Evolutionary conservation across 2,113 vertebrate species (phyloP), one percentile per base, ranked within the genome.

Genomic region (Dipodomys merriami): DNA sequence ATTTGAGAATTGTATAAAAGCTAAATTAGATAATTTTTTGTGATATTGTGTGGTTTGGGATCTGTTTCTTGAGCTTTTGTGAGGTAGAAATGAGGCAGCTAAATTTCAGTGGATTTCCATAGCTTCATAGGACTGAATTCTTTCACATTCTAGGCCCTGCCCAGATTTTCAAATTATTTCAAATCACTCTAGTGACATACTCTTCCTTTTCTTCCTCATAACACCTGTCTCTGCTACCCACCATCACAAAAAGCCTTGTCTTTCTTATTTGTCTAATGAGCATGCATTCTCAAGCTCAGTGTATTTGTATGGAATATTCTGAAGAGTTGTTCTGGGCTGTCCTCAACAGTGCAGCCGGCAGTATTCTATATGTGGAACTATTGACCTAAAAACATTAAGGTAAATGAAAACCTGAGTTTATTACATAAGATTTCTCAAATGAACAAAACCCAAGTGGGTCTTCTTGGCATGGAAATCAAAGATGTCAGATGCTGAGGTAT

Each of bases 271-370:
- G 27, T 57, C 30, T 49, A 4, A 13, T 62, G 5, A 67, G 16
- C 1, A 13, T 0, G 20, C 6, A 79, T 10, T 65, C 39, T 19
- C 13, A 19, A 11, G 4, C 25, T 78, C 71, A 46, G 19, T 20
- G 53, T 0, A 7, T 39, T 9, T 16, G 6, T 2, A 1, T 29
- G 39, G 10, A 8, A 2, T 15, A 15, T 27, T 35, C 68, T 77
- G 30, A 71, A 7, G 25, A 71, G 33, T 1, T 46, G 6, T 33
- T 27, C 29, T n/a, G 64, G 11, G 15, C 46, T 29, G 29, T 71
- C 7, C 69, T 71, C 12, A 29, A 13, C 6, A 33, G 2, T 84
- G 29, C 65, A 12, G 4, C 53, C 46, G 13, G 25, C 8, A 29
- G 44, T 64, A 5, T 23, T 23, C 11, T 22, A 22, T 7, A 53